A percentile compares a stretch with the other conserved stretches of the same genome.
These are phyloP conservation scores for Atethmia centrago DNA, from an alignment of 2,888 invertebrate genomes.

Conservation along the genomic window DNA sequence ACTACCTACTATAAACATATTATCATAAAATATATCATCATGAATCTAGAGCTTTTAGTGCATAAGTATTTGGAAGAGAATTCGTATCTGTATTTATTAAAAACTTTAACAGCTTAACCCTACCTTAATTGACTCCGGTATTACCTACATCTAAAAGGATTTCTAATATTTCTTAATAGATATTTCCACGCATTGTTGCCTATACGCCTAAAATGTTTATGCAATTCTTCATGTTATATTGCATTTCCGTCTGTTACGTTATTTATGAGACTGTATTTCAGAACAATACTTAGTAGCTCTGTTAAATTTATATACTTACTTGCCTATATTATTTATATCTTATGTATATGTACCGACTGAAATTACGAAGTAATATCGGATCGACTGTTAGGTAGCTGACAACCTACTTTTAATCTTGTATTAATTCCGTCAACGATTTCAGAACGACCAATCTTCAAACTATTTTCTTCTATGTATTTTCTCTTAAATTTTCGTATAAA, in stretches of 20 bases:
- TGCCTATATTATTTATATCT: conserved; percentile 8
- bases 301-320: conserved; percentile 4
- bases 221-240: conserved; percentile 34
- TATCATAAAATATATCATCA: conserved; percentile 24
- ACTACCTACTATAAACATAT: conserved; percentile 12
- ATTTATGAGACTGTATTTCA: conserved; percentile 28
- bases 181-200: conserved; percentile 14
- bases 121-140: background rate
- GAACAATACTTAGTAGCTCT: conserved; percentile 46
- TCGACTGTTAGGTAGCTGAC: conserved; percentile 4
- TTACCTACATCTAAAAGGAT: conserved; percentile 16
- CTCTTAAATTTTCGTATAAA: background rate
- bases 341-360: conserved; percentile 26
- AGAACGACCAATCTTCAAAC: conserved; percentile 43
- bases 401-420: conserved; percentile 18
- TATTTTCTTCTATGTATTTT: conserved; percentile 14
- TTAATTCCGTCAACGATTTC: conserved; percentile 26
- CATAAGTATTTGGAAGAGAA: conserved; percentile 27
- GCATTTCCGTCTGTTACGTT: conserved; percentile 24
- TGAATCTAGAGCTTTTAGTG: conserved; percentile 46
- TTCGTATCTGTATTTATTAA: conserved; percentile 7
- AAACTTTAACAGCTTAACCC: background rate
- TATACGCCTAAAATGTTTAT: conserved; percentile 20
- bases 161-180: conserved; percentile 22
- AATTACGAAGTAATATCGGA: conserved; percentile 32